phyloP scores from a whole-genome alignment of 2,113 vertebrate genomes.

The Poeciliopsis prolifica region DNA sequence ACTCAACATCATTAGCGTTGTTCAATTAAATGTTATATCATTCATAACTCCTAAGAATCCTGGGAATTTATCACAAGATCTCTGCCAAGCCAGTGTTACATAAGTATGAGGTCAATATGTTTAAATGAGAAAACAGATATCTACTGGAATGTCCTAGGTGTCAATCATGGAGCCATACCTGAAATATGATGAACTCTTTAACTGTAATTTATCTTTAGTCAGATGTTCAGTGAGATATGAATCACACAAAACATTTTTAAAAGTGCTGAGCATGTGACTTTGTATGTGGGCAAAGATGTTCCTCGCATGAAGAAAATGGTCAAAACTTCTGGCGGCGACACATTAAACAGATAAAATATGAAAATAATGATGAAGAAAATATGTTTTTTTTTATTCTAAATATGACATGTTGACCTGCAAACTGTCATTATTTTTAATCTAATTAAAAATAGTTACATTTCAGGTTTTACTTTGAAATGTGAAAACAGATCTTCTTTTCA shows the following conservation, averaged over 20 bases:
- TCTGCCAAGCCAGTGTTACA: background rate
- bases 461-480: background rate
- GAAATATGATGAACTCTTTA: constrained; percentile 26
- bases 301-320: background rate
- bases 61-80: background rate
- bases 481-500: background rate
- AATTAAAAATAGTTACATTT: background rate
- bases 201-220: constrained; percentile 32
- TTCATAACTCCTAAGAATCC: background rate
- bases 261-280: background rate
- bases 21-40: background rate
- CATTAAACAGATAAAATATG: background rate
- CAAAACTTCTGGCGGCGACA: background rate
- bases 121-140: constrained; percentile 46
- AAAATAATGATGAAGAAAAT: background rate
- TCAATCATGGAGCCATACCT: constrained; percentile 7
- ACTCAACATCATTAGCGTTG: background rate
- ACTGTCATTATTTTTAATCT: background rate
- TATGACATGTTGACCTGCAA: background rate
- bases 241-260: constrained; percentile 1
- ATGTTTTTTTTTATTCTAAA: background rate
- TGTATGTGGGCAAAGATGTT: background rate
- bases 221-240: constrained; percentile 20
- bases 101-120: constrained; percentile 13
- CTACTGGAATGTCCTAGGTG: constrained; percentile 70